Percentiles rank a stretch among this genome's conserved stretches.
Evolutionary conservation across 2,888 invertebrate species (phyloP).

Genomic region (Holacanthella duospinosa): DNA sequence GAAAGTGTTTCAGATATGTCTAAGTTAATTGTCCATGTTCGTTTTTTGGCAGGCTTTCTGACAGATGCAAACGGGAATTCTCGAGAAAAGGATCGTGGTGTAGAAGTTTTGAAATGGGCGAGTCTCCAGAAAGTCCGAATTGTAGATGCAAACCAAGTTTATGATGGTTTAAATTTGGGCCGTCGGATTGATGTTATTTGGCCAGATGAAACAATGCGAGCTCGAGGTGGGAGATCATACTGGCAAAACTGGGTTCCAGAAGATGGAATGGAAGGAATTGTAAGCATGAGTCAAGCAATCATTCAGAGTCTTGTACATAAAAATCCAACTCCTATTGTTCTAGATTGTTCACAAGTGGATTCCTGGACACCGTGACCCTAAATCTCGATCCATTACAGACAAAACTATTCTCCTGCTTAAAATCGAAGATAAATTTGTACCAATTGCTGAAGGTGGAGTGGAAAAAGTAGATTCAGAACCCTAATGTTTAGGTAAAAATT

Average conservation of each 20-base stretch:
- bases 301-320: no score
- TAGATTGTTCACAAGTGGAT: constrained; percentile 88
- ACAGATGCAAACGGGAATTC: constrained; percentile 36
- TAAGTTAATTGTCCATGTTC: constrained; percentile 6
- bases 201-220: constrained; percentile 82
- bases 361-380: constrained; percentile 80
- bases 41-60: constrained; percentile 34
- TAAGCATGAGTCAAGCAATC: no score
- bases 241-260: constrained; percentile 87
- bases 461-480: neutral
- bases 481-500: no score
- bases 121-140: constrained; percentile 43
- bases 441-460: constrained; percentile 81
- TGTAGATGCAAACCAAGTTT: constrained; percentile 60
- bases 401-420: constrained; percentile 82
- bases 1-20: neutral
- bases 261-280: constrained; percentile 82
- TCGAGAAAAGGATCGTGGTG: constrained; percentile 36
- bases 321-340: constrained; percentile 13
- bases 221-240: constrained; percentile 71
- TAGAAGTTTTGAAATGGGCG: constrained; percentile 37
- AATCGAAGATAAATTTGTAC: constrained; percentile 76
- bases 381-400: constrained; percentile 80
- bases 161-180: constrained; percentile 82
- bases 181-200: constrained; percentile 81